phyloP scores from a whole-genome alignment of 2,888 invertebrate genomes.

The Lycia hirtaria region DNA sequence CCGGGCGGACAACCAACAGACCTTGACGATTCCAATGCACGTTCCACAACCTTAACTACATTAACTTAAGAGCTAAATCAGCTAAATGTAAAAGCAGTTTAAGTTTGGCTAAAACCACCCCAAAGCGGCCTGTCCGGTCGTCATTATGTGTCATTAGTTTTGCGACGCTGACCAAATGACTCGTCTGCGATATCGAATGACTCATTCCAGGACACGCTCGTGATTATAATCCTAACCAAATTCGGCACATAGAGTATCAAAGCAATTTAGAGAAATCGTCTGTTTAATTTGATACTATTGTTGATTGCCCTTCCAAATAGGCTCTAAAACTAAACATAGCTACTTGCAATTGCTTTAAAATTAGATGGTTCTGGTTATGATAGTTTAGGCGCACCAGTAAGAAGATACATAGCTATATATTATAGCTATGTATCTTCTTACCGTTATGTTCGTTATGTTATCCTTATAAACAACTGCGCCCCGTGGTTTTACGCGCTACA shows the following conservation, averaged over 20 bases:
- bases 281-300: slow-evolving; percentile 2
- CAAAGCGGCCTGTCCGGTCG: slow-evolving; percentile 69
- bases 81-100: slow-evolving; percentile 28
- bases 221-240: slow-evolving; percentile 59
- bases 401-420: no score
- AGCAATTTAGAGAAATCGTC: slow-evolving; percentile 43
- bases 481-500: no score
- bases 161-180: slow-evolving; percentile 85
- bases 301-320: neutral
- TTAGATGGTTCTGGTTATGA: no score
- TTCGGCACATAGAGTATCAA: slow-evolving; percentile 22
- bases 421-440: no score
- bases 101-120: slow-evolving; percentile 49
- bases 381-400: no score
- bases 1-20: slow-evolving; percentile 73
- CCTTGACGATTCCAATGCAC: slow-evolving; percentile 68
- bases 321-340: neutral
- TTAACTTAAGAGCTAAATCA: slow-evolving; percentile 56
- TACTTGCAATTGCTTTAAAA: neutral
- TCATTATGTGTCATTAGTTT: slow-evolving; percentile 86
- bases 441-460: no score
- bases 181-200: slow-evolving; percentile 81
- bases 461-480: no score
- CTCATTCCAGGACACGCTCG: slow-evolving; percentile 67
- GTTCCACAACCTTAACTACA: slow-evolving; percentile 41